Conservation (phyloP, 1,140 invertebrate genomes). For the Drosophila seguyi region DNA sequence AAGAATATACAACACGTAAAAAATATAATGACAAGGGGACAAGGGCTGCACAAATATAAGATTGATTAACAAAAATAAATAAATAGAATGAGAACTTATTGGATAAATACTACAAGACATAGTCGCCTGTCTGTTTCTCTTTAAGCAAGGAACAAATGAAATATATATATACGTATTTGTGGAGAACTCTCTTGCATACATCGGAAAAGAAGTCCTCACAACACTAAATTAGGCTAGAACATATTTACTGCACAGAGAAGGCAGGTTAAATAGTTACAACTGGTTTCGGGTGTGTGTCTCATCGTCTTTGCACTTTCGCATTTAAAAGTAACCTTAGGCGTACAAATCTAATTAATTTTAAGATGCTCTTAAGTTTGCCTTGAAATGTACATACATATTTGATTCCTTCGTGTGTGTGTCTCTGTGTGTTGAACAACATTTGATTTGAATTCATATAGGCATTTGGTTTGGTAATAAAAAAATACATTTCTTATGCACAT, state of each 20-base stretch:
- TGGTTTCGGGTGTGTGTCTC: conserved; percentile 50
- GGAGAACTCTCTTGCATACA: conserved; percentile 17
- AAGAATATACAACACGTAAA: conserved; percentile 72
- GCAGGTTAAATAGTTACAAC: conserved; percentile 51
- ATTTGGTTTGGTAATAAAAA: conserved; percentile 60
- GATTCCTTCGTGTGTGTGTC: conserved; percentile 43
- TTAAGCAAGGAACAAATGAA: conserved; percentile 74
- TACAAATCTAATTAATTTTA: conserved; percentile 53
- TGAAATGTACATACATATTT: conserved; percentile 55
- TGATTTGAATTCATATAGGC: conserved; percentile 47
- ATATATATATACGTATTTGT: conserved; percentile 55
- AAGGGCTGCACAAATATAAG: conserved; percentile 3
- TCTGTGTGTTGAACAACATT: conserved; percentile 59
- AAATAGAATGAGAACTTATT: conserved; percentile 57
- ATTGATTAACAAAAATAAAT: conserved; percentile 54
- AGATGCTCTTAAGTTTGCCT: conserved; percentile 38
- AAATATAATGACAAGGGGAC: conserved; percentile 35
- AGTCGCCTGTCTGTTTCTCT: conserved; percentile 43
- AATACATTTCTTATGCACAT: conserved; percentile 71
- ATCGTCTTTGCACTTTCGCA: conserved; percentile 50
- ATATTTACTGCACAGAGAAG: conserved; percentile 28
- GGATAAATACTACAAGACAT: conserved; percentile 58
- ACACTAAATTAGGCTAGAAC: conserved; percentile 45
- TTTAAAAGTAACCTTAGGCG: conserved; percentile 45
- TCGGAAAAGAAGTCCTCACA: conserved; percentile 6